Percentiles rank a stretch among this genome's conserved stretches.
phyloP scores from a whole-genome alignment of 2,113 vertebrate genomes.

The Chrysemys picta region DNA sequence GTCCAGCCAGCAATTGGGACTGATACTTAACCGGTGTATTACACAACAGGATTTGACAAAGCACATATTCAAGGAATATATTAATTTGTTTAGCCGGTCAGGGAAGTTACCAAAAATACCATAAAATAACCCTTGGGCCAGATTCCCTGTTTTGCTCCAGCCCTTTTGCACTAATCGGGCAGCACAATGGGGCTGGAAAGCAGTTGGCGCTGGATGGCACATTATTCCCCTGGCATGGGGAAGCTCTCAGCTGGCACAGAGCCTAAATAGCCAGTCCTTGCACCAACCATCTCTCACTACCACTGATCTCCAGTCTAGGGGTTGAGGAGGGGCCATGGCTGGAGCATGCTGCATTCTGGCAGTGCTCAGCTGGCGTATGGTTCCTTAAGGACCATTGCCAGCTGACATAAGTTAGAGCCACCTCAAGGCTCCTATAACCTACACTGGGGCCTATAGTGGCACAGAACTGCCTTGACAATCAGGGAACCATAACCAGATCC shows the following conservation, averaged over 20 bases:
- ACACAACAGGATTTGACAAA: constrained; percentile 49
- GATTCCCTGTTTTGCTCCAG: neutral
- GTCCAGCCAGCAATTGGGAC: constrained; percentile 56
- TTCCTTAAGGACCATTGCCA: neutral
- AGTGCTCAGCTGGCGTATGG: neutral
- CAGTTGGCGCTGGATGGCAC: neutral
- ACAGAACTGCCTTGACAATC: neutral
- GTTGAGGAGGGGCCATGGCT: neutral
- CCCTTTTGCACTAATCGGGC: constrained; percentile 31
- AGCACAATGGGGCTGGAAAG: constrained; percentile 8
- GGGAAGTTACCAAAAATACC: constrained; percentile 42
- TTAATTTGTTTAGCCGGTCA: constrained; percentile 18
- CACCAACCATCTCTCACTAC: neutral
- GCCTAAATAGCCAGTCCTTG: neutral
- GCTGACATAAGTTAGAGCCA: neutral
- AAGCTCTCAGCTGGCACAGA: neutral
- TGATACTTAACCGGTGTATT: constrained; percentile 39
- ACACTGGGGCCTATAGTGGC: neutral
- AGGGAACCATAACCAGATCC: neutral
- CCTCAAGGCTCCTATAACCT: neutral
- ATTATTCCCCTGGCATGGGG: neutral
- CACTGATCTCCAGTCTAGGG: neutral
- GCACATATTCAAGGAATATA: neutral
- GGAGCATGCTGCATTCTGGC: neutral
- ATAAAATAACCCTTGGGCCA: constrained; percentile 3